Evolutionary conservation across 2,797 vertebrate species (phyloP), one percentile per base, ranked within the genome.

Genomic region (Protonibea diacanthus): DNA sequence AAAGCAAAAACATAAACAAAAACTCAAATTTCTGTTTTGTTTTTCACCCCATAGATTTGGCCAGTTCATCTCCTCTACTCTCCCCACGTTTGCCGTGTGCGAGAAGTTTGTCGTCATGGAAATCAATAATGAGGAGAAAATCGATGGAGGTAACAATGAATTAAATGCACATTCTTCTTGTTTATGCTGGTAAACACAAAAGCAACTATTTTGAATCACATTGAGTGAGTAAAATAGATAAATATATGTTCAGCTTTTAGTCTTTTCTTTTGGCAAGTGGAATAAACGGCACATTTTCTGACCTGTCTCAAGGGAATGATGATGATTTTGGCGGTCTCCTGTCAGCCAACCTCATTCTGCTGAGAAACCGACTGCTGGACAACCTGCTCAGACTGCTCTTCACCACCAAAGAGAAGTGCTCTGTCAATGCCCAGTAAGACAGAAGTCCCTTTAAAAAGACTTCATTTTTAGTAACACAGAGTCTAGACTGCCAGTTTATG

Each of bases 91-190:
- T 76, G 98, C 98, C 0, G 97, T 99, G 74, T 99, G 98, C 92
- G 98, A 99, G 93, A 99, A 99, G 93, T 99, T 99, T 94, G 97
- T 99, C 15, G 93, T 98, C 74, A 99, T 99, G 98, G 98, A 99
- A 91, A 94, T 97, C 88, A 98, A 95, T 70, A 96, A 96, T 4
- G 98, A 99, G 90, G 98, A 99, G 91, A 99, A 98, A 85, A 93
- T 96, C 3, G 97, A 99, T 38, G 95, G 94, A 90, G 97, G 98
- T 98, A 90, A 94, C 91, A 8, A 14, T 6, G 2, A 9, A 17
- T 49, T 1, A 13, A 52, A 57, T 5, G 2, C 11, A 20, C 4
- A 6, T 49, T 21, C 0, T 55, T 27, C 0, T 60, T 62, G n/a
- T 61, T 42, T 13, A 33, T 44, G 25, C 56, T 53, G 29, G 14